A percentile compares a stretch with the other conserved stretches of the same genome.
These are phyloP conservation scores for Notospermus geniculatus DNA, from an alignment of 1,140 invertebrate species.

Conservation along the genomic window DNA sequence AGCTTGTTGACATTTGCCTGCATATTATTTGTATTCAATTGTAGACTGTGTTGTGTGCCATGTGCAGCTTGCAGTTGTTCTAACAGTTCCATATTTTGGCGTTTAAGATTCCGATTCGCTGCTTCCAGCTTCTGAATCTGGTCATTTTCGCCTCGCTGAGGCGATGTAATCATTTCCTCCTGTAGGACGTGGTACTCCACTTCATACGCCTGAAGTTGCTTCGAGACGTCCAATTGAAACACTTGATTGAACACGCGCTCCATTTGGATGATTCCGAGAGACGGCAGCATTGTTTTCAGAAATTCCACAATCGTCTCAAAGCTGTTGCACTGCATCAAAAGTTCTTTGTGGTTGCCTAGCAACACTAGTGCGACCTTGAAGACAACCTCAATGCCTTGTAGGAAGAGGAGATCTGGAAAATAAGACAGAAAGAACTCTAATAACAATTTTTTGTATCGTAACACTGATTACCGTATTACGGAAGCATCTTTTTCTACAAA, in stretches of 20 bases:
- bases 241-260: slow-evolving; percentile 76
- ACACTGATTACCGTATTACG: no score
- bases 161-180: slow-evolving; percentile 71
- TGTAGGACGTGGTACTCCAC: slow-evolving; percentile 93
- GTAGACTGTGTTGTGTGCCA: slow-evolving; percentile 38
- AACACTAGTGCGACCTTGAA: slow-evolving; percentile 85
- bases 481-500: no score
- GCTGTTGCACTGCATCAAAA: slow-evolving; percentile 76
- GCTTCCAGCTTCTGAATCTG: slow-evolving; percentile 44
- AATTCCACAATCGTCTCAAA: slow-evolving; percentile 94
- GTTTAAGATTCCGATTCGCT: slow-evolving; percentile 52
- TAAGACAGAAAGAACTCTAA: slow-evolving; percentile 9
- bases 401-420: slow-evolving; percentile 79
- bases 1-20: slow-evolving; percentile 42
- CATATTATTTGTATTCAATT: slow-evolving; percentile 39
- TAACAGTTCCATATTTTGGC: slow-evolving; percentile 56
- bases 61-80: slow-evolving; percentile 55
- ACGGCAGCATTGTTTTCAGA: slow-evolving; percentile 68
- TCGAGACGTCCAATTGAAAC: slow-evolving; percentile 74
- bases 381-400: slow-evolving; percentile 83
- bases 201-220: slow-evolving; percentile 84
- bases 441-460: no score
- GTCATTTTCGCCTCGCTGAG: slow-evolving; percentile 28
- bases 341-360: slow-evolving; percentile 79
- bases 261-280: slow-evolving; percentile 57